Evolutionary conservation across 1,140 invertebrate genomes (phyloP), one percentile per base, ranked within the genome.

Genomic region (Musca domestica): DNA sequence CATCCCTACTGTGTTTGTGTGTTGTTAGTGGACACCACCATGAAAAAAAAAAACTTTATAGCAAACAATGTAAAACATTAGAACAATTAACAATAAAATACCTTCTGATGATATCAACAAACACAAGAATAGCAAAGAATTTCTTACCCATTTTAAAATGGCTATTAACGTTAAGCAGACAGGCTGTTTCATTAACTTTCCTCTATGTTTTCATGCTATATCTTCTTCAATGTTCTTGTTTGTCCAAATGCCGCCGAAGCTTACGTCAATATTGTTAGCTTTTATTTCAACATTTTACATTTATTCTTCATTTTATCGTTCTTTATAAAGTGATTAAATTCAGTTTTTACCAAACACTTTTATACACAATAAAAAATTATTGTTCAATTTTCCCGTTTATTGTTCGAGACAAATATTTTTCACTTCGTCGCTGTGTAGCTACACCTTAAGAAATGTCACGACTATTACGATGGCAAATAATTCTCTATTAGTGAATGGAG

Each of bases 371-470:
- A 65, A 65, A 65, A 65, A 65, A 65, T 49, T 49, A 48, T 15
- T 65, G 64, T 23, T 49, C n/a, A 49, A 65, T 47, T 34, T 61
- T 67, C 54, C n/a, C 30, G 51, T 66, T 20, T 66, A 15, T 17
- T 51, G 64, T 71, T 68, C 27, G 64, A 25, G 58, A n/a, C 23
- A 58, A 27, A n/a, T 58, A 5, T 58, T 30, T 5, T 58, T 58
- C 54, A 34, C 56, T 61, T 34, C 56, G 15, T n/a, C 22, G 56
- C 52, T 54, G 56, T 10, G 17, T 17, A 19, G 27, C 30, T 61
- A 61, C 56, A 61, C 56, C 56, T 73, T 71, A 69, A 73, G 71
- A 61, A 72, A 70, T 69, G 49, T 15, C 30, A 47, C 67, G 67
- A 56, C 51, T 41, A 19, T 65, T 54, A 25, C 20, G 3, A 17